Evolutionary conservation across 2,113 vertebrate genomes (phyloP).

Genomic region (Mystacornis crossleyi): DNA sequence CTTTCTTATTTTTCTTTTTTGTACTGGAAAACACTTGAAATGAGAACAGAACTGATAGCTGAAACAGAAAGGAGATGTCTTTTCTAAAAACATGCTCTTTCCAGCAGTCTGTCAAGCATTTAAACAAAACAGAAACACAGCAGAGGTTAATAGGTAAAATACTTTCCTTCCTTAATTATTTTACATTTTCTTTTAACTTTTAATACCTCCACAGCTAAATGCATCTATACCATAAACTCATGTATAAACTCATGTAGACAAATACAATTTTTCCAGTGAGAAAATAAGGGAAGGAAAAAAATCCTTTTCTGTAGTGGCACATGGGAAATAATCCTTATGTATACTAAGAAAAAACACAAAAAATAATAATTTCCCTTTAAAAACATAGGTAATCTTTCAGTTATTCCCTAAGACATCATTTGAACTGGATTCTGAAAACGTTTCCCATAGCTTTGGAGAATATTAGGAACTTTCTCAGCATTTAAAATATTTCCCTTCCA

Average conservation of each 20-base stretch:
- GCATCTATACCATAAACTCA: background rate
- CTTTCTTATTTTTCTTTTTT: fast-evolving
- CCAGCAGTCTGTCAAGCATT: background rate
- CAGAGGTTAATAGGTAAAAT: background rate
- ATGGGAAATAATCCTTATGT: background rate
- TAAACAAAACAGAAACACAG: background rate
- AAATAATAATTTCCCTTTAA: background rate
- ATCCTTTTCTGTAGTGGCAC: background rate
- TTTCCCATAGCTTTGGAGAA: background rate
- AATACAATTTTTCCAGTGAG: background rate
- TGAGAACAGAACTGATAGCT: background rate
- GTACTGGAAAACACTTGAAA: background rate
- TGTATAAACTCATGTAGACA: background rate
- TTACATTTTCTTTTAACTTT: background rate
- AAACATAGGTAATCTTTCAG: background rate
- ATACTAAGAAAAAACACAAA: background rate
- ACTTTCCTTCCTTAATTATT: background rate
- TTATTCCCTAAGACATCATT: background rate
- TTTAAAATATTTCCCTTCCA: background rate
- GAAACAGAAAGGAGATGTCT: background rate
- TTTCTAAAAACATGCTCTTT: background rate
- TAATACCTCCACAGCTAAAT: background rate
- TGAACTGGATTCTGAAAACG: background rate
- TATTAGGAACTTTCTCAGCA: background rate
- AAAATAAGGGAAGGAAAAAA: background rate